A percentile compares a stretch with the other conserved stretches of the same genome.
These are phyloP conservation scores for Maniola hyperantus DNA, from an alignment of 2,888 invertebrate species.

Conservation along the genomic window DNA sequence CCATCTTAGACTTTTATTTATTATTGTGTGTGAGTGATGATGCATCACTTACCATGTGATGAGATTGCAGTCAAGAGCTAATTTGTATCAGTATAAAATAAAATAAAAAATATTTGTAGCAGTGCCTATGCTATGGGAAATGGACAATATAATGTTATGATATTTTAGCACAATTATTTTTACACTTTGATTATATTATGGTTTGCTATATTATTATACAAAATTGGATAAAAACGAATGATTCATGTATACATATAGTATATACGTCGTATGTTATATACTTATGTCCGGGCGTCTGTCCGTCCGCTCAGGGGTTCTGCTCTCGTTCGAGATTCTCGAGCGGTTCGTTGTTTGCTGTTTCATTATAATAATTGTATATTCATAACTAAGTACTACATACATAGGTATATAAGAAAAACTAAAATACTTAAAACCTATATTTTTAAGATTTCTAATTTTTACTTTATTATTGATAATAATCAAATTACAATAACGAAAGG, in stretches of 20 bases:
- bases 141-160: no score
- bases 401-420: not conserved
- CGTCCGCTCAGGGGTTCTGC: conserved; percentile 60
- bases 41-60: not conserved
- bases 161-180: not conserved
- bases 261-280: conserved; percentile 40
- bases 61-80: no score
- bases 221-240: conserved; percentile 10
- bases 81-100: no score
- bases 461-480: no score
- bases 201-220: not conserved
- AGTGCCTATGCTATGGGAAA: no score
- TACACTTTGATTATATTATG: not conserved
- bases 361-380: conserved; percentile 30
- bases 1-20: no score
- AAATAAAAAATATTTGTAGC: no score
- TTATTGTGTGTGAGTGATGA: no score
- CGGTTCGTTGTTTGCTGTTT: conserved; percentile 79
- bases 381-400: not conserved
- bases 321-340: conserved; percentile 79
- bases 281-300: conserved; percentile 45
- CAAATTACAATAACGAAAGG: no score
- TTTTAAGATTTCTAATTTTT: no score
- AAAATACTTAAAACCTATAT: no score
- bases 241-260: conserved; percentile 19